These are phyloP conservation scores for Emys orbicularis DNA, from an alignment of 2,797 vertebrate species.

Conservation along the genomic window DNA sequence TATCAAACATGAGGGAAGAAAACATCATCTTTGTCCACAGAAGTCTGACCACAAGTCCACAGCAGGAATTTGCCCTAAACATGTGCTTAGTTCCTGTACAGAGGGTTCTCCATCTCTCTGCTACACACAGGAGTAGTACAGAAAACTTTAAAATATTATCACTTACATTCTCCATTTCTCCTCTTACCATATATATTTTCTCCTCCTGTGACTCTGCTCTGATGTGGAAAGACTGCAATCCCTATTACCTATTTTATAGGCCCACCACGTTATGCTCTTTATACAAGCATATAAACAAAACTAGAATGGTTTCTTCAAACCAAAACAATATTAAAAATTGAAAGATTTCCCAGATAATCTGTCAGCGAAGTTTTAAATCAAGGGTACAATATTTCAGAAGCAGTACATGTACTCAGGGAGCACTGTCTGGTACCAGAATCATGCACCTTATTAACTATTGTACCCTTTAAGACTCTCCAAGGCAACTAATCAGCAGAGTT, in stretches of 20 bases:
- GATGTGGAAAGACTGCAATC: background rate
- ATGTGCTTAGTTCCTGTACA: conserved; percentile 13
- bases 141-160: background rate
- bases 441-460: background rate
- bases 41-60: conserved; percentile 60
- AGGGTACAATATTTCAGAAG: conserved; percentile 18
- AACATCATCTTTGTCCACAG: conserved; percentile 37
- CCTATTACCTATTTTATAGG: background rate
- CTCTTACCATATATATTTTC: conserved; percentile 3
- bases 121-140: background rate
- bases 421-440: background rate
- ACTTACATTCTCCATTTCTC: background rate
- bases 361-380: background rate
- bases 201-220: background rate
- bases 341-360: conserved; percentile 8
- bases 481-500: background rate
- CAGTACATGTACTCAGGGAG: background rate
- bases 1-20: conserved; percentile 43
- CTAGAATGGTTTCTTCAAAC: background rate
- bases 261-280: background rate
- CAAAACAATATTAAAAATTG: background rate
- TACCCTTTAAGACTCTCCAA: background rate
- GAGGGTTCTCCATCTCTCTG: conserved; percentile 34
- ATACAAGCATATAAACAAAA: background rate
- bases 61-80: conserved; percentile 45